Conservation (phyloP, 2,888 invertebrate genomes). For the Cephus pygmeus region DNA sequence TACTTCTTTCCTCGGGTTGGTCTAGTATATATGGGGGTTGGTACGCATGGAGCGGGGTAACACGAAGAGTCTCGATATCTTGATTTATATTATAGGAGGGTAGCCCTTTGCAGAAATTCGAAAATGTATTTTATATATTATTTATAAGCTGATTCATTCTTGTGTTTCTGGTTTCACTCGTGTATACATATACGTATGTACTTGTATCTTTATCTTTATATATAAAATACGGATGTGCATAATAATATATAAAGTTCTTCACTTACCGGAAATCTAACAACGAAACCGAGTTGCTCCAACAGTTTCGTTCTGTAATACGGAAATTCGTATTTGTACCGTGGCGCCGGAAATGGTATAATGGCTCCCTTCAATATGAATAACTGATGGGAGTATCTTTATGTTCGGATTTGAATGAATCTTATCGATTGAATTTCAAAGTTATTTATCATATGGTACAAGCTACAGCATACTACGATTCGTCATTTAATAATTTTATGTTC, state of each 20-base stretch:
- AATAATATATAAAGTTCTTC: too few relatives aligned
- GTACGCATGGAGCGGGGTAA: not conserved
- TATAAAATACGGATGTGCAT: too few relatives aligned
- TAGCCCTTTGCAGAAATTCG: constrained; percentile 16
- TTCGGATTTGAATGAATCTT: not conserved
- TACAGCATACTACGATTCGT: not conserved
- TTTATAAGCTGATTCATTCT: constrained; percentile 22
- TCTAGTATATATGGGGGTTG: not conserved
- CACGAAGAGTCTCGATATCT: not conserved
- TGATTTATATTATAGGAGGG: constrained; percentile 22
- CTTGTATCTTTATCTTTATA: too few relatives aligned
- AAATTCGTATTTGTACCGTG: not conserved
- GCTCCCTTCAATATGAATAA: not conserved
- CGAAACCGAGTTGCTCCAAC: not conserved
- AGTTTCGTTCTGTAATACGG: not conserved
- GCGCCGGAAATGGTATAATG: not conserved
- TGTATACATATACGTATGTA: too few relatives aligned
- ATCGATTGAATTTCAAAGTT: not conserved
- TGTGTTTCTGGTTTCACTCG: not conserved
- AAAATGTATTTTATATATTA: constrained; percentile 12
- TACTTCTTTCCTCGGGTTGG: constrained; percentile 15
- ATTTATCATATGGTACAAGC: not conserved
- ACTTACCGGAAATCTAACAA: not conserved
- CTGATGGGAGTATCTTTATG: not conserved
- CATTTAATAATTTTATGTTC: not conserved